phyloP scores from a whole-genome alignment of 2,888 invertebrate species.

The Scaptomyza parva region DNA sequence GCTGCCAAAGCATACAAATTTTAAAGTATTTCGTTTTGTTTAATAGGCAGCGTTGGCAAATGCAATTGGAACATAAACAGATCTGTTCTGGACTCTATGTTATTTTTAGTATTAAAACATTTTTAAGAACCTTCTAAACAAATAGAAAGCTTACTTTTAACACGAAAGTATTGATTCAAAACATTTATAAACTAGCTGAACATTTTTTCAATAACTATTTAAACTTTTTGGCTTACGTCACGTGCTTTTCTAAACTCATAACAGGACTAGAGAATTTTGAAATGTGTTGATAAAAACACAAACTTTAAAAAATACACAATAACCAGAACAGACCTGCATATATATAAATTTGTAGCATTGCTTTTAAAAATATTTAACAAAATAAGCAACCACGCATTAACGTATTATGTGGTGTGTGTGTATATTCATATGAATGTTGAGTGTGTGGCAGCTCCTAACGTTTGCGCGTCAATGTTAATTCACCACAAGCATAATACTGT shows the following conservation, averaged over 20 bases:
- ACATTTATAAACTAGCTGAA: too few species aligned
- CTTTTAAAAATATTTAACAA: slow-evolving; percentile 20
- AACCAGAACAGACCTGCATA: slow-evolving; percentile 3
- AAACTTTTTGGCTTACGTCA: too few species aligned
- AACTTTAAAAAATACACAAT: not conserved
- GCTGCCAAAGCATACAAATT: slow-evolving; percentile 14
- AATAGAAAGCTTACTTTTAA: too few species aligned
- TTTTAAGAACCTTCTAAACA: too few species aligned
- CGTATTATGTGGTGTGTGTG: slow-evolving; percentile 11
- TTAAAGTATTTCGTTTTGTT: not conserved
- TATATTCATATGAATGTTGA: slow-evolving; percentile 10
- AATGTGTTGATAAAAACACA: not conserved
- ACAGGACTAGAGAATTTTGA: not conserved
- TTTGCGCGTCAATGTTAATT: slow-evolving; percentile 82
- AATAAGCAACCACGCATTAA: slow-evolving; percentile 44
- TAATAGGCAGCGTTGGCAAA: slow-evolving; percentile 45
- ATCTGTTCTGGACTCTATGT: slow-evolving; percentile 7
- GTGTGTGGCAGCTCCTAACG: slow-evolving; percentile 53
- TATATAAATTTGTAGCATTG: slow-evolving; percentile 4
- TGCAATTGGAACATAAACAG: slow-evolving; percentile 16
- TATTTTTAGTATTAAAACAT: too few species aligned
- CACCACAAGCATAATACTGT: slow-evolving; percentile 84
- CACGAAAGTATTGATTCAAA: too few species aligned
- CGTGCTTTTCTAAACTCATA: too few species aligned
- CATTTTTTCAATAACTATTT: too few species aligned